phyloP scores from a whole-genome alignment of 2,797 vertebrate genomes.

The Sebastes goodei region DNA sequence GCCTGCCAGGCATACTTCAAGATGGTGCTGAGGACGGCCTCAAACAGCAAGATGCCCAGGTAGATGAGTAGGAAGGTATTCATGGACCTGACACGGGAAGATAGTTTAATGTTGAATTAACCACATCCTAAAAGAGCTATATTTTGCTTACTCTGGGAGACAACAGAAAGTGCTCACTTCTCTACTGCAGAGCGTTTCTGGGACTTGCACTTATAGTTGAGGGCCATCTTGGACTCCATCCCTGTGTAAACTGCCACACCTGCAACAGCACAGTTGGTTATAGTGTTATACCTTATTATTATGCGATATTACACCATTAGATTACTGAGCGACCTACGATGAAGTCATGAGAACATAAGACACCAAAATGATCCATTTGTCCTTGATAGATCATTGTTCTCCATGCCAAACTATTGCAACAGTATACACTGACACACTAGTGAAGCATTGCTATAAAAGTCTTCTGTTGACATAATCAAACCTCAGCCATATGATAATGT shows the following conservation, averaged over 20 bases:
- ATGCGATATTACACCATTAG: not conserved
- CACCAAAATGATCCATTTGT: not conserved
- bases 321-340: not conserved
- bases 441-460: no score
- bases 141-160: not conserved
- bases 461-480: no score
- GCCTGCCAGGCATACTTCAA: slow-evolving; percentile 96
- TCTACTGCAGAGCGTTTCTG: slow-evolving; percentile 99
- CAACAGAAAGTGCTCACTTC: slow-evolving; percentile 84
- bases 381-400: not conserved
- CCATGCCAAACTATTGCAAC: not conserved
- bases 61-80: slow-evolving; percentile 98
- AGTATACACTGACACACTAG: no score
- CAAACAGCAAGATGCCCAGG: slow-evolving; percentile 92
- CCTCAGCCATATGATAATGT: no score
- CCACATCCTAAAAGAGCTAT: not conserved
- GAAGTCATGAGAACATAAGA: not conserved
- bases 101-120: not conserved
- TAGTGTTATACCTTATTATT: not conserved
- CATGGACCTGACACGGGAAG: slow-evolving; percentile 88
- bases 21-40: slow-evolving; percentile 96
- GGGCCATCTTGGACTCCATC: slow-evolving; percentile 99
- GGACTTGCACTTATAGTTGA: slow-evolving; percentile 99
- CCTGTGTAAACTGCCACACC: slow-evolving; percentile 98
- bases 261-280: slow-evolving; percentile 66